These are phyloP conservation scores for Dissostichus mawsoni DNA, from an alignment of 2,113 vertebrate species.

Conservation along the genomic window DNA sequence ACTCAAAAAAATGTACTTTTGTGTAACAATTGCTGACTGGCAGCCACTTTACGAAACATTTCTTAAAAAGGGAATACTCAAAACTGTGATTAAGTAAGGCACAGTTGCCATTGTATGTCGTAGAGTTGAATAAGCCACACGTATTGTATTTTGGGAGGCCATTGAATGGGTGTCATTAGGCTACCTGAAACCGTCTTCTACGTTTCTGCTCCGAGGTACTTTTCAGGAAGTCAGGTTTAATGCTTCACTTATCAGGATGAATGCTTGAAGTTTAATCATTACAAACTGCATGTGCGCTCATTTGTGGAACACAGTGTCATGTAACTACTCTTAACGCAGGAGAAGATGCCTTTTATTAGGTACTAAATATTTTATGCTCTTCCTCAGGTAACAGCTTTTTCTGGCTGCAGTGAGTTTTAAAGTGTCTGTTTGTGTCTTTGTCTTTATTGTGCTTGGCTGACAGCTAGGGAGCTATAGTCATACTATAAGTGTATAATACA, in stretches of 20 bases:
- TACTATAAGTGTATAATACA: slow-evolving; percentile 4
- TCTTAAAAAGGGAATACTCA: slow-evolving; percentile 55
- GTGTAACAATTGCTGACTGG: not conserved
- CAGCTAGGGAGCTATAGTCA: slow-evolving; percentile 8
- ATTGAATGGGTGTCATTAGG: slow-evolving; percentile 10
- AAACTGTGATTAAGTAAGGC: slow-evolving; percentile 49
- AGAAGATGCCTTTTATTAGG: slow-evolving; percentile 37
- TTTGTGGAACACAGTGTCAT: slow-evolving; percentile 43
- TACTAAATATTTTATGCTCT: slow-evolving; percentile 53
- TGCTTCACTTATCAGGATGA: slow-evolving; percentile 43
- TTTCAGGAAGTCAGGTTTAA: slow-evolving; percentile 50
- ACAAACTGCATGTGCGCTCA: slow-evolving; percentile 35
- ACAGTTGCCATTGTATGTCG: slow-evolving; percentile 17
- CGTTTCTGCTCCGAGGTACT: slow-evolving; percentile 5
- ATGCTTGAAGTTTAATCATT: slow-evolving; percentile 56
- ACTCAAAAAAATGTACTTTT: slow-evolving; percentile 1
- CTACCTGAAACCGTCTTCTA: not conserved
- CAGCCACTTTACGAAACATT: slow-evolving; percentile 1
- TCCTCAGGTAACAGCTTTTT: slow-evolving; percentile 68
- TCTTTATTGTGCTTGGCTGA: slow-evolving; percentile 31
- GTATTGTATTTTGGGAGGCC: slow-evolving; percentile 3
- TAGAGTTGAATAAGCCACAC: slow-evolving; percentile 32
- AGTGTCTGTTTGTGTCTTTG: slow-evolving; percentile 8
- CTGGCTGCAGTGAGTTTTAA: slow-evolving; percentile 44
- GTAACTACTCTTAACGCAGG: slow-evolving; percentile 35